Conservation (phyloP, 92 coral and sea anemone genomes). For the Phenganax marumi region DNA sequence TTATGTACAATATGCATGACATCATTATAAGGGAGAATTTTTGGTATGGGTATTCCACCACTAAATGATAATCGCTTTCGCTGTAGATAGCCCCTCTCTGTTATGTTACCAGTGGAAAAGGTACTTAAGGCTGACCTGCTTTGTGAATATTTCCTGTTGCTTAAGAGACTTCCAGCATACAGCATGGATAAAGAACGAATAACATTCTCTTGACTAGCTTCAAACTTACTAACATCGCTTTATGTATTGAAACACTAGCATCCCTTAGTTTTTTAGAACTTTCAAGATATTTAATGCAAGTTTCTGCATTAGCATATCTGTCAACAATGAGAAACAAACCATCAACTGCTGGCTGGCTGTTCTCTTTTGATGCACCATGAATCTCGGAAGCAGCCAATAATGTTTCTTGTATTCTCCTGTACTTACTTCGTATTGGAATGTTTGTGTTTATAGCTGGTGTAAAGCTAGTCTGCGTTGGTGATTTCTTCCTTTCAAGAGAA, state of each 20-base stretch:
- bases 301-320: too few species aligned
- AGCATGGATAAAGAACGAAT: slow-evolving; percentile 40
- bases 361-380: slow-evolving; percentile 38
- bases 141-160: slow-evolving; percentile 40
- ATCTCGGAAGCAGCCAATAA: slow-evolving; percentile 35
- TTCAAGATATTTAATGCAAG: too few species aligned
- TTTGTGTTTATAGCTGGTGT: slow-evolving; percentile 10
- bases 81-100: slow-evolving; percentile 43
- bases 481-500: slow-evolving; percentile 20
- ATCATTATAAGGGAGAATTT: slow-evolving; percentile 31
- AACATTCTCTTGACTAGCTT: slow-evolving; percentile 38
- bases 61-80: slow-evolving; percentile 19
- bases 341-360: too few species aligned
- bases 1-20: slow-evolving; percentile 36
- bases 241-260: too few species aligned
- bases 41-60: slow-evolving; percentile 24
- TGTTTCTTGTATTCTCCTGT: slow-evolving; percentile 36
- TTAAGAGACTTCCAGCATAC: slow-evolving; percentile 44
- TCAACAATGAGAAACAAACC: too few species aligned
- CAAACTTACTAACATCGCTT: too few species aligned
- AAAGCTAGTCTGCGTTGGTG: slow-evolving; percentile 17
- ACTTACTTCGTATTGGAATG: slow-evolving; percentile 14
- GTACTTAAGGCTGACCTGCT: slow-evolving; percentile 39
- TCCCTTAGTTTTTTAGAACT: too few species aligned
- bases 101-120: slow-evolving; percentile 34